These are phyloP conservation scores for Anagyrus pseudococci DNA, from an alignment of 2,888 invertebrate species.

Conservation along the genomic window DNA sequence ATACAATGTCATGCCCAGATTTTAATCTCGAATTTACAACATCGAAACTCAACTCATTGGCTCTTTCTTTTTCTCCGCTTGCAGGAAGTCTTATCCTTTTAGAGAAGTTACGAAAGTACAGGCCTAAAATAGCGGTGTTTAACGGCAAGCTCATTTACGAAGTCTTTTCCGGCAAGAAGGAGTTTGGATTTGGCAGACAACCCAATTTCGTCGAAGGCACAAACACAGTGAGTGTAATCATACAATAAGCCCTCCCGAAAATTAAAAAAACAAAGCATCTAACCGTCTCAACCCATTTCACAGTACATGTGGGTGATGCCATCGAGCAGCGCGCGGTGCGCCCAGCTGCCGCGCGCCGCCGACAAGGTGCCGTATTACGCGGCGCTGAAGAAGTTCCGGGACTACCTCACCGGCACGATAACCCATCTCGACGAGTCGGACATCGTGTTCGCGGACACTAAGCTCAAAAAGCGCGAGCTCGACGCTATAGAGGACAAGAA, in stretches of 20 bases:
- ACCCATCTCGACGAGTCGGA: conserved; percentile 86
- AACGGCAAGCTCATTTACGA: conserved; percentile 99
- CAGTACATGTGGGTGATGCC: conserved; percentile 99
- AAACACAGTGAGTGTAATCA: conserved; percentile 80
- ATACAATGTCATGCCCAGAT: too few relatives aligned
- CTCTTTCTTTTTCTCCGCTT: conserved; percentile 40
- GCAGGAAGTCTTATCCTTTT: conserved; percentile 80
- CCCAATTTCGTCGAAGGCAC: conserved; percentile 93
- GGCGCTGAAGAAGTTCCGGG: conserved; percentile 93
- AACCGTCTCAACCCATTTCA: conserved; percentile 47
- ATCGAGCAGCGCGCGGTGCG: conserved; percentile 95
- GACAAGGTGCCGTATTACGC: conserved; percentile 98
- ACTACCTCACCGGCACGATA: conserved; percentile 88
- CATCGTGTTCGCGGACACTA: conserved; percentile 81
- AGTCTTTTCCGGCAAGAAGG: conserved; percentile 96
- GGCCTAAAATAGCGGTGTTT: conserved; percentile 96
- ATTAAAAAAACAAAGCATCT: background rate
- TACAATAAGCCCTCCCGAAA: too few relatives aligned
- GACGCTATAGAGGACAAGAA: conserved; percentile 55
- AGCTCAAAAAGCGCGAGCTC: conserved; percentile 66
- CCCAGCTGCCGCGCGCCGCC: conserved; percentile 94
- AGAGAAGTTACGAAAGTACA: conserved; percentile 89
- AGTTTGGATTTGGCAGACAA: conserved; percentile 95
- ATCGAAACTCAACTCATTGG: background rate
- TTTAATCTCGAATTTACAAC: too few relatives aligned